These are phyloP conservation scores for Holothuria leucospilota DNA, from an alignment of 53 echinoderm and acorn worm genomes.

Conservation along the genomic window DNA sequence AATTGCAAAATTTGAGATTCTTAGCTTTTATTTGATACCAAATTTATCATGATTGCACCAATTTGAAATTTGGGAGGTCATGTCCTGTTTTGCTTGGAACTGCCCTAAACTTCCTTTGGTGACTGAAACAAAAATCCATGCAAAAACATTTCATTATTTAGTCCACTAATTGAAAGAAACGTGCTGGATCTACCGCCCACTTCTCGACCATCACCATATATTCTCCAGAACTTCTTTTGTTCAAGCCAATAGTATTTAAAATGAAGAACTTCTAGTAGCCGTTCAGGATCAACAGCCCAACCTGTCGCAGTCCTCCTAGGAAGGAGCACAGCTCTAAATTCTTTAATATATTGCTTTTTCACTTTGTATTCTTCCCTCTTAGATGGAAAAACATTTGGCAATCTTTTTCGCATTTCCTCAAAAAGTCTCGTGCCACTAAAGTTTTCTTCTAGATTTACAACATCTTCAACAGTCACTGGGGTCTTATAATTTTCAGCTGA, in stretches of 20 bases:
- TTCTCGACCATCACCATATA: slow-evolving; percentile 69
- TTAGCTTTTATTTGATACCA: too few relatives aligned
- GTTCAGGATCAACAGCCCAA: slow-evolving; percentile 62
- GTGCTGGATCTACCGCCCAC: slow-evolving; percentile 61
- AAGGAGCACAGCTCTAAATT: slow-evolving; percentile 55
- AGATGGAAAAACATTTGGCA: slow-evolving; percentile 65
- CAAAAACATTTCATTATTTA: slow-evolving; percentile 11
- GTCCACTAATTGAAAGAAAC: slow-evolving; percentile 55
- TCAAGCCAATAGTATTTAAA: slow-evolving; percentile 64
- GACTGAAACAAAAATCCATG: not conserved
- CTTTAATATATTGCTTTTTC: slow-evolving; percentile 45
- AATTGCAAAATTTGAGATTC: too few relatives aligned
- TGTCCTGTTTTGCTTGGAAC: too few relatives aligned
- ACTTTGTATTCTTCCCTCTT: slow-evolving; percentile 4
- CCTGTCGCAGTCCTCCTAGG: slow-evolving; percentile 68
- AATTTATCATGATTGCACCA: too few relatives aligned
- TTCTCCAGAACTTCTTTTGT: not conserved
- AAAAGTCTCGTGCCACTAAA: slow-evolving; percentile 59
- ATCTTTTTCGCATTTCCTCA: slow-evolving; percentile 57
- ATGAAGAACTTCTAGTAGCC: slow-evolving; percentile 54
- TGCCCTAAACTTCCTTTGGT: not conserved
- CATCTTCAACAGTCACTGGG: slow-evolving; percentile 36
- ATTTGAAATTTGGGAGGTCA: too few relatives aligned
- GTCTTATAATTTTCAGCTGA: slow-evolving; percentile 1
- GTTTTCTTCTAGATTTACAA: slow-evolving; percentile 60